Conservation (phyloP, 1,140 invertebrate species). For the Drosophila eugracilis region DNA sequence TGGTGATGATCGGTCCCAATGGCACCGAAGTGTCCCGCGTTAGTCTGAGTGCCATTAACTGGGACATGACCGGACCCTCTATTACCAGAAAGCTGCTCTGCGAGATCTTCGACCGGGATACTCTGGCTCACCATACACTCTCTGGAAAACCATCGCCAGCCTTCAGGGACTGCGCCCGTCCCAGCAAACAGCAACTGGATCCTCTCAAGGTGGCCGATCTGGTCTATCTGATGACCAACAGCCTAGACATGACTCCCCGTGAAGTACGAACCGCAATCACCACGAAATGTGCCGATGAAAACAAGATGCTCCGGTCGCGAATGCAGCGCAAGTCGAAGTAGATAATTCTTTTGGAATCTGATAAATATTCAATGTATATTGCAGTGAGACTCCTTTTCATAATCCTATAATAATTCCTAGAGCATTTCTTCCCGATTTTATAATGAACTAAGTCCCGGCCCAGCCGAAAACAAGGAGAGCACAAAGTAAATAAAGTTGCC, state of each 20-base stretch:
- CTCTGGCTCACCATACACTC: constrained; percentile 80
- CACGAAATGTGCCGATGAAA: constrained; percentile 87
- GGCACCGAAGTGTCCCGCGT: constrained; percentile 65
- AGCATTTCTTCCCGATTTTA: background rate
- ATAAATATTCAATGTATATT: no score
- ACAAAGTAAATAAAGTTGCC: constrained; percentile 22
- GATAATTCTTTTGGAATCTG: background rate
- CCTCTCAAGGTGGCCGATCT: constrained; percentile 80
- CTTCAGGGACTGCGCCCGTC: constrained; percentile 69
- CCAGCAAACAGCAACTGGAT: constrained; percentile 75
- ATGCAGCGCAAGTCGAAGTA: constrained; percentile 41
- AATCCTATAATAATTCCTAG: background rate
- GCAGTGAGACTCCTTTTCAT: no score
- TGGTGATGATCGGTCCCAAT: constrained; percentile 76
- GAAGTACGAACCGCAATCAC: constrained; percentile 85
- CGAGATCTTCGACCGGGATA: constrained; percentile 74
- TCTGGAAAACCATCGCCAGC: constrained; percentile 85
- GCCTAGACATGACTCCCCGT: constrained; percentile 63
- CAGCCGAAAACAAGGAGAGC: constrained; percentile 39
- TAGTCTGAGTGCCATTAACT: constrained; percentile 69
- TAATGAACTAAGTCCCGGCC: constrained; percentile 7
- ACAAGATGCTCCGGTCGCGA: constrained; percentile 85
- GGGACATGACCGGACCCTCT: constrained; percentile 68
- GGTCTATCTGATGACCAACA: constrained; percentile 77
- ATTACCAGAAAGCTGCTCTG: constrained; percentile 84